Evolutionary conservation across 2,113 vertebrate genomes (phyloP).

Genomic region (Notarius lentiginosus): DNA sequence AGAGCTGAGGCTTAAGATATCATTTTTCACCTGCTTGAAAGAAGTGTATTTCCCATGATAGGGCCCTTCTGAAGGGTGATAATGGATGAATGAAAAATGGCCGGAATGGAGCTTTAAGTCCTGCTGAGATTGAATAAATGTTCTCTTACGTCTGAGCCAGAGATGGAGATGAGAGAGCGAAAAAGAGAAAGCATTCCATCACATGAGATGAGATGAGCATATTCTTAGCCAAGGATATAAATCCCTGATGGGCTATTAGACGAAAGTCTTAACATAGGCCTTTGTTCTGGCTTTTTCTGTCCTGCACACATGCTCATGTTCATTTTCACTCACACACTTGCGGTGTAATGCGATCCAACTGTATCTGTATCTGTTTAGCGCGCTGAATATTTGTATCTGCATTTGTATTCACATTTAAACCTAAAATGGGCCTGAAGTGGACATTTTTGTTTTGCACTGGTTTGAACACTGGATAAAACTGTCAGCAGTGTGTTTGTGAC

Average conservation of each 20-base stretch:
- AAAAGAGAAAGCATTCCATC: conserved; percentile 43
- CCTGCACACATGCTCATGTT: background rate
- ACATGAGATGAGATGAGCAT: conserved; percentile 41
- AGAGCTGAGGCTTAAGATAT: conserved; percentile 51
- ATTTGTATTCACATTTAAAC: background rate
- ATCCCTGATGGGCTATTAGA: conserved; percentile 45
- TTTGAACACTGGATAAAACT: background rate
- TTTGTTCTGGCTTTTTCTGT: conserved; percentile 34
- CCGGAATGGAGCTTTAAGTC: conserved; percentile 44
- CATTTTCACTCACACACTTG: background rate
- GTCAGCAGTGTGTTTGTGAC: background rate
- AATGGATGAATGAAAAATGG: conserved; percentile 56
- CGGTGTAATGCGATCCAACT: background rate
- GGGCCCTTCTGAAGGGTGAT: conserved; percentile 46
- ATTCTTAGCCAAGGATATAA: conserved; percentile 43
- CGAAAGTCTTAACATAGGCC: conserved; percentile 34
- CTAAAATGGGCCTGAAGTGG: no score
- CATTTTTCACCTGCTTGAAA: conserved; percentile 46
- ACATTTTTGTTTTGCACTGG: background rate
- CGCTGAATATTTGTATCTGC: background rate
- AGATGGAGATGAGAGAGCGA: conserved; percentile 28
- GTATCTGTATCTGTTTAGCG: background rate
- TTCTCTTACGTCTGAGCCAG: conserved; percentile 43
- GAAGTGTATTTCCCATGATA: conserved; percentile 58
- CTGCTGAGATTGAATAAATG: conserved; percentile 53